Evolutionary conservation across 2,797 vertebrate genomes (phyloP).

Genomic region (Pangasius macronema): DNA sequence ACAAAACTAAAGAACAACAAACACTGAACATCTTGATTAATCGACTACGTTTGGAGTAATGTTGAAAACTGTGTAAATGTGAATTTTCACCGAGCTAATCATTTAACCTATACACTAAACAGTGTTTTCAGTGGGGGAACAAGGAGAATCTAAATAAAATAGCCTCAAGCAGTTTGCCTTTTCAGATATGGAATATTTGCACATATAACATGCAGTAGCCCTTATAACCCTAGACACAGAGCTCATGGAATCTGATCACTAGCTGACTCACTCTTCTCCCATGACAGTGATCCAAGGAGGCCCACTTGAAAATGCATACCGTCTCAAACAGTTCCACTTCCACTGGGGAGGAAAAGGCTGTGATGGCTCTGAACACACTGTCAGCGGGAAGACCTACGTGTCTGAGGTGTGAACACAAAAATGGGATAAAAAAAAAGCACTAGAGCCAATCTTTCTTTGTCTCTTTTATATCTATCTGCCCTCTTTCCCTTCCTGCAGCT

Average conservation of each 20-base stretch:
- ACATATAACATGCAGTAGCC: background rate
- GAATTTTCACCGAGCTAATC: background rate
- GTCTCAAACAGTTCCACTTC: constrained; percentile 95
- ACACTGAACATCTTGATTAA: background rate
- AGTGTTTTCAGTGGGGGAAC: background rate
- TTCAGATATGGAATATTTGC: background rate
- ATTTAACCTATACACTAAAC: background rate
- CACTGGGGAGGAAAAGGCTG: constrained; percentile 91
- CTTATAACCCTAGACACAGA: background rate
- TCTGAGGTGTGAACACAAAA: constrained; percentile 81
- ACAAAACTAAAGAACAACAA: background rate
- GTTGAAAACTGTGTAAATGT: background rate
- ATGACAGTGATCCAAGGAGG: constrained; percentile 85
- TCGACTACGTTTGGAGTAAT: background rate
- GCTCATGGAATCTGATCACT: background rate
- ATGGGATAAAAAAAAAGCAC: background rate
- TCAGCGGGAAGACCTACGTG: constrained; percentile 84
- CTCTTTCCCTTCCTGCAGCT: constrained; percentile 74
- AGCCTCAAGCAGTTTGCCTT: background rate
- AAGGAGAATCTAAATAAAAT: no score
- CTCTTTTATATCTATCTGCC: background rate
- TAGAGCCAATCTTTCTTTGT: background rate
- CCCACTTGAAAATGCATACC: constrained; percentile 86
- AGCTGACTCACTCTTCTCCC: constrained; percentile 23
- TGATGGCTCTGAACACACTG: constrained; percentile 90